Evolutionary conservation across 2,113 vertebrate species (phyloP).

Genomic region (Oceanites oceanicus): DNA sequence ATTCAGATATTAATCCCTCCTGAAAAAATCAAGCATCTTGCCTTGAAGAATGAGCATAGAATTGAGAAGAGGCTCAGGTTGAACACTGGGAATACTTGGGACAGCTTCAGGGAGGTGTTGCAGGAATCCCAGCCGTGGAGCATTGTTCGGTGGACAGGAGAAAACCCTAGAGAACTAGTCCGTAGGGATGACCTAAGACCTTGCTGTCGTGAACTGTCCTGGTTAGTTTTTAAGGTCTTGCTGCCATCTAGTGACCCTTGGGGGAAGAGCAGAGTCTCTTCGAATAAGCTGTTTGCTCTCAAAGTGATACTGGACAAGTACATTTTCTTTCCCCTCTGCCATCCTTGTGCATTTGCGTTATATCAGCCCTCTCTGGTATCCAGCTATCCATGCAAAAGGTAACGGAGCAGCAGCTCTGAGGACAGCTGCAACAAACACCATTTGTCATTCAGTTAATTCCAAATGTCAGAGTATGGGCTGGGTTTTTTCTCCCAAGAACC

Average conservation of each 20-base stretch:
- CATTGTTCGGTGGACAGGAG: rapidly evolving
- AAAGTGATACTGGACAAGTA: rapidly evolving
- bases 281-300: not conserved
- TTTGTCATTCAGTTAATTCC: not conserved
- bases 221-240: not conserved
- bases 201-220: rapidly evolving
- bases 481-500: not conserved
- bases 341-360: not conserved
- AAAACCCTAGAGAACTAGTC: not conserved
- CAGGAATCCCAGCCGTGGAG: not conserved
- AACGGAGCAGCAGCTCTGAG: not conserved
- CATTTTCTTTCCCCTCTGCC: not conserved
- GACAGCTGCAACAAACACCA: not conserved
- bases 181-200: not conserved
- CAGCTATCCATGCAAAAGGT: not conserved
- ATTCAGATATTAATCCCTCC: not conserved
- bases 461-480: not conserved
- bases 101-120: not conserved
- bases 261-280: not conserved
- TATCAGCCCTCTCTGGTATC: not conserved
- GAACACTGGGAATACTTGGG: not conserved
- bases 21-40: not conserved
- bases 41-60: not conserved
- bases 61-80: not conserved
- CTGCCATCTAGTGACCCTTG: constrained; percentile 14